Percentiles rank a stretch among this genome's conserved stretches.
phyloP scores from a whole-genome alignment of 2,797 vertebrate species.

The Choloepus didactylus region DNA sequence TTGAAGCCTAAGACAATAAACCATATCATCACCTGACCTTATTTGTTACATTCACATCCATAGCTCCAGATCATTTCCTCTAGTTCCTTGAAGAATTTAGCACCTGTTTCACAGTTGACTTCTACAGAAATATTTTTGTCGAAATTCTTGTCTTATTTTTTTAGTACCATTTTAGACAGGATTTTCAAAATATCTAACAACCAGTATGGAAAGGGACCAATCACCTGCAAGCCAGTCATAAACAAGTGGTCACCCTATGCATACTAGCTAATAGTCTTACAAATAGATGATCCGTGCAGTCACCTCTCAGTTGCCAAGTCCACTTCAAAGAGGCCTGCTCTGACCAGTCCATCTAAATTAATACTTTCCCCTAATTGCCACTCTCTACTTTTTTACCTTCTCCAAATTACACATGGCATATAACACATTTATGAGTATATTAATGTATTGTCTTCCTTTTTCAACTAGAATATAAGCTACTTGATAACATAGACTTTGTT shows the following conservation, averaged over 20 bases:
- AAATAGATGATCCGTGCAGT: not conserved
- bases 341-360: not conserved
- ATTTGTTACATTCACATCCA: not conserved
- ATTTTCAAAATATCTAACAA: conserved; percentile 49
- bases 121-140: conserved; percentile 26
- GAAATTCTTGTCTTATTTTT: not conserved
- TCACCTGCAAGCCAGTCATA: not conserved
- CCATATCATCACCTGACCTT: not conserved
- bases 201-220: not conserved
- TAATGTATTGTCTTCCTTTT: not conserved
- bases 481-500: not conserved
- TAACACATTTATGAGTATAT: not conserved
- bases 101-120: not conserved
- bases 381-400: not conserved
- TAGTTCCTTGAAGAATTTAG: conserved; percentile 6
- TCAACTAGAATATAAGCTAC: not conserved
- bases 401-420: not conserved
- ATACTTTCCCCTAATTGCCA: not conserved
- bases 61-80: not conserved
- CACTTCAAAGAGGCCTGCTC: not conserved
- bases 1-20: not conserved
- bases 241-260: not conserved
- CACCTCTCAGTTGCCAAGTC: not conserved
- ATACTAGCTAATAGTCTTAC: not conserved
- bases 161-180: not conserved